Conservation (phyloP, 2,888 invertebrate genomes). For the Tetragnatha montana region DNA sequence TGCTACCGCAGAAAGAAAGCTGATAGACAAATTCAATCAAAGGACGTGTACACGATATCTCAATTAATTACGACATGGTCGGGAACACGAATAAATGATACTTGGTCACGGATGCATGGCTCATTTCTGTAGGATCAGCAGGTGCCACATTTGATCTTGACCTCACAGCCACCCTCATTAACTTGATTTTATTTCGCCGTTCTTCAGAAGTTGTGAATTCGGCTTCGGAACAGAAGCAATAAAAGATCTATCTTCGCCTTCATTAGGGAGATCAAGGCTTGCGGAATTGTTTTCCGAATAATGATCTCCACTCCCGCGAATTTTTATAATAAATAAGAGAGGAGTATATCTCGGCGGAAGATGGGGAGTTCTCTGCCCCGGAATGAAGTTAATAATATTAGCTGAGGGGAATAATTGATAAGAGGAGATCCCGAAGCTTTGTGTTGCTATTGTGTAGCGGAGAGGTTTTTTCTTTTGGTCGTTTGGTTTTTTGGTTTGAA, state of each 20-base stretch:
- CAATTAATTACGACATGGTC: slow-evolving; percentile 44
- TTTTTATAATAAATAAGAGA: neutral
- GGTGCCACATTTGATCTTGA: slow-evolving; percentile 59
- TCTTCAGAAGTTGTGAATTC: slow-evolving; percentile 17
- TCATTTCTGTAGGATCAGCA: slow-evolving; percentile 17
- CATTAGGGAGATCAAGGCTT: slow-evolving; percentile 18
- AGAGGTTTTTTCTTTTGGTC: too few species aligned
- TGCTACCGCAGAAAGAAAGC: neutral
- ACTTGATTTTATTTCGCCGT: slow-evolving; percentile 50
- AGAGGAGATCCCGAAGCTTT: neutral
- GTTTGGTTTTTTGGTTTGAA: too few species aligned
- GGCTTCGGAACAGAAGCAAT: slow-evolving; percentile 10
- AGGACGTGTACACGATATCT: slow-evolving; percentile 35
- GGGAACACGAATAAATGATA: slow-evolving; percentile 38
- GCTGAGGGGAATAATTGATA: neutral
- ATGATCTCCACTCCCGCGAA: neutral
- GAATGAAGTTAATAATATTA: neutral
- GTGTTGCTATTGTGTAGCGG: too few species aligned
- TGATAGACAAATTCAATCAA: slow-evolving; percentile 25
- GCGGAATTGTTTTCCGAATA: neutral
- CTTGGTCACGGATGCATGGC: slow-evolving; percentile 21
- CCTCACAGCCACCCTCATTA: slow-evolving; percentile 36
- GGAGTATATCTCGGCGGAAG: too few species aligned
- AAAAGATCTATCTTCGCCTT: slow-evolving; percentile 24
- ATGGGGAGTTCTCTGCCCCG: neutral